A percentile compares a stretch with the other conserved stretches of the same genome.
phyloP scores from a whole-genome alignment of 2,888 invertebrate species.

The Drosophila mimetica region DNA sequence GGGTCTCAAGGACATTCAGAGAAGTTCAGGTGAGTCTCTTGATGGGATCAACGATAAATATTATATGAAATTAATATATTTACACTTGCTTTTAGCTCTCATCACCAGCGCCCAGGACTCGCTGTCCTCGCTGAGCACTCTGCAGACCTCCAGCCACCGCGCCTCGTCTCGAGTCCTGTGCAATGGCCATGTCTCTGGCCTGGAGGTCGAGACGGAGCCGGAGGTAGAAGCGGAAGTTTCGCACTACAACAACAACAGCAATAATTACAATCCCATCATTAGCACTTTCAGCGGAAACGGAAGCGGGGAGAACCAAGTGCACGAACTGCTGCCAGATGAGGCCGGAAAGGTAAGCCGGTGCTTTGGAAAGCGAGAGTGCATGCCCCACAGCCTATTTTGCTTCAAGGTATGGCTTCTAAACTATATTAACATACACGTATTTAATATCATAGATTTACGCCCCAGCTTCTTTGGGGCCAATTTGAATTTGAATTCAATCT shows the following conservation, averaged over 20 bases:
- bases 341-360: conserved; percentile 87
- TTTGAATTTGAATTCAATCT: conserved; percentile 21
- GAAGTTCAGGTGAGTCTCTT: conserved; percentile 81
- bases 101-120: conserved; percentile 72
- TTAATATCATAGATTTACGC: conserved; percentile 81
- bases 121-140: conserved; percentile 67
- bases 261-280: conserved; percentile 13
- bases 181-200: conserved; percentile 61
- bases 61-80: background rate
- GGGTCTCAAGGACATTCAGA: conserved; percentile 84
- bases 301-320: conserved; percentile 53
- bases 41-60: background rate
- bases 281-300: conserved; percentile 35
- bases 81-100: conserved; percentile 43
- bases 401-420: conserved; percentile 90
- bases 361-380: conserved; percentile 91
- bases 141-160: conserved; percentile 68
- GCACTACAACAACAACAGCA: conserved; percentile 49
- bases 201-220: conserved; percentile 25
- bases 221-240: conserved; percentile 41
- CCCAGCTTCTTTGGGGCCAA: conserved; percentile 25
- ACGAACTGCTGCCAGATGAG: conserved; percentile 75
- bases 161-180: conserved; percentile 54
- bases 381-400: conserved; percentile 93
- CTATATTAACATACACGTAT: conserved; percentile 83